phyloP scores from a whole-genome alignment of 2,113 vertebrate species.

The Dicaeum eximium region DNA sequence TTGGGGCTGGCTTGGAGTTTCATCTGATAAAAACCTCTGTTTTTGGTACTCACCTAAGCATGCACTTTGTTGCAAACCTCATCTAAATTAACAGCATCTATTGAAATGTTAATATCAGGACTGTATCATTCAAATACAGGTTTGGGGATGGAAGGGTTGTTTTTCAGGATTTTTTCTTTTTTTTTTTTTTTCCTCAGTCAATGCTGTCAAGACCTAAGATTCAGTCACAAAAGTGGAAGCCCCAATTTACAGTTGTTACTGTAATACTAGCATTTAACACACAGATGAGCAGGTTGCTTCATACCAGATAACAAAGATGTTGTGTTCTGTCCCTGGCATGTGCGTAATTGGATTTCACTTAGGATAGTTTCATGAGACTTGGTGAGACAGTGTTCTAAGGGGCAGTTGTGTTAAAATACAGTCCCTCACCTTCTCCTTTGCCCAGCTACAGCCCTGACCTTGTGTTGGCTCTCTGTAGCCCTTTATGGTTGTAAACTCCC shows the following conservation, averaged over 20 bases:
- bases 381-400: not conserved
- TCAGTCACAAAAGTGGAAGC: not conserved
- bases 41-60: not conserved
- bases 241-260: not conserved
- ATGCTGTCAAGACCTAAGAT: not conserved
- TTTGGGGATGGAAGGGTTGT: fast-evolving
- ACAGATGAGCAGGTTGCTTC: not conserved
- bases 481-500: not conserved
- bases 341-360: not conserved
- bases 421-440: not conserved
- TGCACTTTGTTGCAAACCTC: not conserved
- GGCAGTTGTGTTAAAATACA: not conserved
- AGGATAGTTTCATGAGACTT: not conserved
- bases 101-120: not conserved
- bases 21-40: not conserved
- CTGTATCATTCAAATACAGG: not conserved
- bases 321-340: not conserved
- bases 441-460: not conserved
- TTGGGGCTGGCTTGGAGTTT: not conserved
- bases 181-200: not conserved
- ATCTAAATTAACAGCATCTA: not conserved
- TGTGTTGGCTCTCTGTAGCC: not conserved
- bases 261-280: not conserved
- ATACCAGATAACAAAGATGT: not conserved
- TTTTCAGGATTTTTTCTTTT: not conserved